Evolutionary conservation across 2,888 invertebrate genomes (phyloP), one percentile per base, ranked within the genome.

Genomic region (Lumbricus terrestris): DNA sequence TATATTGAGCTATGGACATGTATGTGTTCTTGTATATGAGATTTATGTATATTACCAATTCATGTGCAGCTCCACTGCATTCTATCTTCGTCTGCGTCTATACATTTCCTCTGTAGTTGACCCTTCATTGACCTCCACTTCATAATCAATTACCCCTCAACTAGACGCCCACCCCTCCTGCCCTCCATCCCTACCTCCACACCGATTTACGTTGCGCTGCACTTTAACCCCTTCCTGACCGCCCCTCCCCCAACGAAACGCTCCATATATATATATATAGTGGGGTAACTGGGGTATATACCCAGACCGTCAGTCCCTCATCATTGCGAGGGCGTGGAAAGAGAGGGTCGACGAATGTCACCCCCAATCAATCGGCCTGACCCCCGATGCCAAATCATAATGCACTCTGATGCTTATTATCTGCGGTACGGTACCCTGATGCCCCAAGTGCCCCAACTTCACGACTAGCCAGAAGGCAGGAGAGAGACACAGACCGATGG

Each of bases 121-220:
- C 69, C 69, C 69, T 69, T 69, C 69, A 69, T 69, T 69, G 69
- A 69, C 69, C 69, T n/a, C 0, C 69, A 69, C 69, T 69, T 69
- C 69, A 69, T 69, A n/a, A 69, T 69, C 69, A 69, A 69, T 69
- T 69, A 69, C 69, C 69, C 69, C n/a, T n/a, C 69, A 69, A n/a
- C 29, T 29, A 69, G 69, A 13, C 69, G 5, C 8, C 69, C 69
- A 69, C 69, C 69, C n/a, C 69, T 69, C 69, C n/a, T 29, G 0
- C 13, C 69, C 69, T n/a, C 69, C 69, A n/a, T n/a, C n/a, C 69
- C 16, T 69, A 8, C 69, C 69, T n/a, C 69, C 4, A n/a, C 69
- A 6, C n/a, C 69, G 29, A 69, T 69, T 69, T 69, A n/a, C 69
- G 29, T 69, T 69, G n/a, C 69, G 16, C 8, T 69, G 69, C n/a